These are phyloP conservation scores for Thecophora atra DNA, from an alignment of 2,888 invertebrate genomes.

Conservation along the genomic window DNA sequence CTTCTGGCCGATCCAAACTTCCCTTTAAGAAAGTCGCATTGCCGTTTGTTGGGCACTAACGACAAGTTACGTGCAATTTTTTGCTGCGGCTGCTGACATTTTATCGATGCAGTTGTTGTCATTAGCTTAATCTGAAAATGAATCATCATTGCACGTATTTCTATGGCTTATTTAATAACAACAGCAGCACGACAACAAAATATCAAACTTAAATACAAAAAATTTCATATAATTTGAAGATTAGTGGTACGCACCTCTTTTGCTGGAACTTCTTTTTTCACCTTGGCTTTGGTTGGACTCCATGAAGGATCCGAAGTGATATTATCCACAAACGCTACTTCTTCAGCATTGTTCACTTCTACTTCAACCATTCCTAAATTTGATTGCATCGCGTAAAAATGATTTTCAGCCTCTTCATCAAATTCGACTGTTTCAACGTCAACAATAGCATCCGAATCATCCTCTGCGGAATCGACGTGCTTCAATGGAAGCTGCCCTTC, in stretches of 20 bases:
- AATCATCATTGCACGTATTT: background rate
- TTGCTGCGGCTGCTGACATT: constrained; percentile 34
- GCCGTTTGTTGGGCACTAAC: constrained; percentile 59
- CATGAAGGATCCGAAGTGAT: constrained; percentile 61
- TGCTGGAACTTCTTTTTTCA: constrained; percentile 45
- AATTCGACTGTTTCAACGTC: constrained; percentile 64
- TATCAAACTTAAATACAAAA: no score
- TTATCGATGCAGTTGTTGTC: constrained; percentile 30
- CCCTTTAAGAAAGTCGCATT: constrained; percentile 56
- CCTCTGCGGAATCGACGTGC: constrained; percentile 54
- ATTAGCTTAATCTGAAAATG: background rate
- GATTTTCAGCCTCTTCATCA: constrained; percentile 48
- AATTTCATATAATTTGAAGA: no score
- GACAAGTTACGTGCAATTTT: constrained; percentile 53
- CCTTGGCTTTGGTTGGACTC: constrained; percentile 51
- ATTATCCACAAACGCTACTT: constrained; percentile 57
- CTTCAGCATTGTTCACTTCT: constrained; percentile 39
- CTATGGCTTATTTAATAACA: no score
- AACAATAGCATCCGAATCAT: constrained; percentile 61
- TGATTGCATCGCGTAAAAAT: constrained; percentile 32
- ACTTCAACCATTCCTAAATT: constrained; percentile 13
- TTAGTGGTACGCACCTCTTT: constrained; percentile 53
- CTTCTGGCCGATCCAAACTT: constrained; percentile 55
- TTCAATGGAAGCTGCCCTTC: constrained; percentile 38
- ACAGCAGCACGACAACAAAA: no score